Percentiles rank a stretch among this genome's conserved stretches.
Conservation (phyloP, 2,113 vertebrate species). For the Cebidichthys violaceus region DNA sequence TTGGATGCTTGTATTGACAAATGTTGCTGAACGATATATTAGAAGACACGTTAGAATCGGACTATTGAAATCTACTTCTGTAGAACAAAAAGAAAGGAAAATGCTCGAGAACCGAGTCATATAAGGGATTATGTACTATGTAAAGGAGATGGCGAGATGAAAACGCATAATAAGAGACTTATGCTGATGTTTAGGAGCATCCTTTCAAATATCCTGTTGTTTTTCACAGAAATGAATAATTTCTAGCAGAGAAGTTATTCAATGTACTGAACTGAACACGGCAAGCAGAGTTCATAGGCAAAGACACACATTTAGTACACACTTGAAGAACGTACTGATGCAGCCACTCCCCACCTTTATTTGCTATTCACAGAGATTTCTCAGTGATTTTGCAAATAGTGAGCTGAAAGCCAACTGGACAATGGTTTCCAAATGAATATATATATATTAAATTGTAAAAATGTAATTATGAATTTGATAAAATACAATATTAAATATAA, state of each 20-base stretch:
- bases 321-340: background rate
- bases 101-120: background rate
- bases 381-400: background rate
- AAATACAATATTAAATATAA: background rate
- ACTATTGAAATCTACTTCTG: background rate
- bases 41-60: background rate
- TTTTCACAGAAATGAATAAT: background rate
- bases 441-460: background rate
- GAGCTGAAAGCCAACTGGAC: background rate
- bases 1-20: background rate
- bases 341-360: background rate
- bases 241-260: background rate
- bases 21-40: background rate
- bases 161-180: background rate
- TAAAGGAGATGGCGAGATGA: background rate
- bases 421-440: background rate
- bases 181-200: background rate
- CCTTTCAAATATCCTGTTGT: no score
- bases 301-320: background rate
- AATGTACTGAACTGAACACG: background rate
- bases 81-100: background rate
- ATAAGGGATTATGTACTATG: background rate
- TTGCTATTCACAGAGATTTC: conserved; percentile 1
- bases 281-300: background rate
- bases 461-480: background rate